These are phyloP conservation scores for Coreius guichenoti DNA, from an alignment of 2,797 vertebrate species.

Conservation along the genomic window DNA sequence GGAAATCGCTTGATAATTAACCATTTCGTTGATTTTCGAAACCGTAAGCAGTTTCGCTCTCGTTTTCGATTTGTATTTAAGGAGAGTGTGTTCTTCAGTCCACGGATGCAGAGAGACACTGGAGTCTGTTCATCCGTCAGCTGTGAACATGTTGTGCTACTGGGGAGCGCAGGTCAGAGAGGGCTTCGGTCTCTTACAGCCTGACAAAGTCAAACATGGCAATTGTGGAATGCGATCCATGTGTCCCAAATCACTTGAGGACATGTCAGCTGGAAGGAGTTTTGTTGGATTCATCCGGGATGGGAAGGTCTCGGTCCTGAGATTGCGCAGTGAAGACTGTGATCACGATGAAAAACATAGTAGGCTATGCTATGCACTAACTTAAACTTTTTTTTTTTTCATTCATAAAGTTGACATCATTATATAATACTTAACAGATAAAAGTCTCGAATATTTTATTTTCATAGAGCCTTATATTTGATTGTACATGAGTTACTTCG, in stretches of 20 bases:
- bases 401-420: background rate
- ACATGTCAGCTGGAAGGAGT: slow-evolving; percentile 26
- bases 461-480: background rate
- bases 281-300: slow-evolving; percentile 34
- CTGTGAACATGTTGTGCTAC: slow-evolving; percentile 42
- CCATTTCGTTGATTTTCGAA: background rate
- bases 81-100: background rate
- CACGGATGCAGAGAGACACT: background rate
- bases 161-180: slow-evolving; percentile 45
- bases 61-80: background rate
- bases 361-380: background rate
- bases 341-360: slow-evolving; percentile 24
- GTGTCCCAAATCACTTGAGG: slow-evolving; percentile 4
- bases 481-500: background rate
- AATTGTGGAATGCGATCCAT: background rate
- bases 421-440: background rate
- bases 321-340: background rate
- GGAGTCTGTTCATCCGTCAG: background rate
- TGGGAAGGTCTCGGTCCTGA: slow-evolving; percentile 37
- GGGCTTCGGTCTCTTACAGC: slow-evolving; percentile 23
- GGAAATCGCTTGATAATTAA: background rate
- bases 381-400: too few species aligned
- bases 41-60: background rate
- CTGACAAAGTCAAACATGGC: slow-evolving; percentile 16
- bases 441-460: background rate